Base-by-base conservation (phyloP, 2,113 vertebrate species). In the Xerus inauris region DNA sequence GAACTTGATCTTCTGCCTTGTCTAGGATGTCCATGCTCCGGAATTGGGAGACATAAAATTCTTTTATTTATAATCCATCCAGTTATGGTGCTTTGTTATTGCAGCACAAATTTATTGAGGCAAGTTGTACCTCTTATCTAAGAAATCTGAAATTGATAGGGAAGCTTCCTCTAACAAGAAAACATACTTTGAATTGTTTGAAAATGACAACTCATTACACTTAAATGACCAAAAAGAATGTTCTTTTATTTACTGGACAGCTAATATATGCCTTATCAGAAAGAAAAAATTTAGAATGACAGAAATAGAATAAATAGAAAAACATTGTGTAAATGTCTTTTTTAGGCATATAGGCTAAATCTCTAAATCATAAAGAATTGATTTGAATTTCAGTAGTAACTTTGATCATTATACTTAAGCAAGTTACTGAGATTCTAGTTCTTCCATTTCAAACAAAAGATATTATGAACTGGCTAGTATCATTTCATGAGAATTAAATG, bases 101-200 rank as follows among this genome's bases (percentile, higher is more conserved):
- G 28, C 5, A 49, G 12, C 14, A 5, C 16, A 57, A 59, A 40
- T 17, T 30, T 45, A n/a, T 32, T n/a, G 22, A 87, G 22, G 20
- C 11, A 38, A 6, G 1, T 8, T 6, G 14, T 69, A 16, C 6
- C 10, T 51, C 83, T 83, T 81, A 8, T 49, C 57, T 49, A 91
- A 81, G 42, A 45, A 89, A 8, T 54, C 22, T 65, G 32, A 94
- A 16, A 30, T 89, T 72, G 47, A 88, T 89, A 67, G 3, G 11
- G 38, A 92, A 13, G 16, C 80, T 45, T 96, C 30, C 79, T 89
- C 49, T 94, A 95, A 88, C 73, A 88, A 97, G 35, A 62, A 94
- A 89, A 97, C 81, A 96, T 71, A 30, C 24, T 80, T 62, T 95
- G 76, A 81, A 75, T 89, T n/a, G 73, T 67, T 54, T 54, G 49